These are phyloP conservation scores for Campylomormyrus tamandua DNA, from an alignment of 2,113 vertebrate genomes.

Conservation along the genomic window DNA sequence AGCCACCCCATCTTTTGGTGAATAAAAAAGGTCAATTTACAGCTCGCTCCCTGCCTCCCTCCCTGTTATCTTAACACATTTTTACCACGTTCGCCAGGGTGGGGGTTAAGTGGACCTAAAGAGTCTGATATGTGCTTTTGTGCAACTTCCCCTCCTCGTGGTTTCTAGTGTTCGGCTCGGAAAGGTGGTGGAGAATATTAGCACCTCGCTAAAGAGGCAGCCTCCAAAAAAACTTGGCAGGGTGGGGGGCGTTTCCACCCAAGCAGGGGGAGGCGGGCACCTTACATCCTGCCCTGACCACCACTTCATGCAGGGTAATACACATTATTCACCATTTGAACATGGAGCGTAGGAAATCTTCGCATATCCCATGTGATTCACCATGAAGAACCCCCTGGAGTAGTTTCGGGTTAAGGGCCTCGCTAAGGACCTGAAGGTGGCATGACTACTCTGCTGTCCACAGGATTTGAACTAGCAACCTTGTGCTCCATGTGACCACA, in stretches of 20 bases:
- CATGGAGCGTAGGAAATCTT: neutral
- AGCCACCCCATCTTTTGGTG: neutral
- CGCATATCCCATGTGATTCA: neutral
- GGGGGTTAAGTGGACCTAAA: neutral
- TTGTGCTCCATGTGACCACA: too few species aligned
- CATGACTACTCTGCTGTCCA: neutral
- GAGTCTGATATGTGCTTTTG: neutral
- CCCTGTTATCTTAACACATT: constrained; percentile 7
- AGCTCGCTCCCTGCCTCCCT: neutral
- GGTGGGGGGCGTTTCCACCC: neutral
- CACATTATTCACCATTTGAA: neutral
- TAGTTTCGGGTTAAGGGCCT: neutral
- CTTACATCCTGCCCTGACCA: neutral
- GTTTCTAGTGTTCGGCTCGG: neutral
- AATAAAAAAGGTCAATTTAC: constrained; percentile 12
- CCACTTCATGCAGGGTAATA: neutral
- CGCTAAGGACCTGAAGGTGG: neutral
- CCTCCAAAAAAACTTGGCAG: neutral
- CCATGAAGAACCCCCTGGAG: neutral
- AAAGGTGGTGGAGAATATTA: neutral
- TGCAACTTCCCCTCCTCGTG: neutral
- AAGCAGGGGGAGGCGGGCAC: neutral
- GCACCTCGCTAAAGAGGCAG: neutral
- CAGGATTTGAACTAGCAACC: neutral
- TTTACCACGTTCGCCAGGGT: neutral